Percentiles rank a stretch among this genome's conserved stretches.
phyloP scores from a whole-genome alignment of 2,888 invertebrate genomes.

The Papilio elwesi region DNA sequence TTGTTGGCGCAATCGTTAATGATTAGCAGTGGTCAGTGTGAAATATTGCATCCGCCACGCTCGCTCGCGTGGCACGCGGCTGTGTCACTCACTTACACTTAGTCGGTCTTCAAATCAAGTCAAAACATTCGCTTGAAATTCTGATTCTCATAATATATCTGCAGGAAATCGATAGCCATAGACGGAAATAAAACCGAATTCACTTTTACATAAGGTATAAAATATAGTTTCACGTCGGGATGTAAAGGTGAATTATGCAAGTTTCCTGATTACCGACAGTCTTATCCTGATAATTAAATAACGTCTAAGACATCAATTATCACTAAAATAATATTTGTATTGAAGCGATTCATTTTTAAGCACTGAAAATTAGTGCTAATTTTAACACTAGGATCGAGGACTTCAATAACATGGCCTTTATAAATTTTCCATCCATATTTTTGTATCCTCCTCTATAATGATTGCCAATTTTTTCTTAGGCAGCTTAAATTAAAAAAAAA shows the following conservation, averaged over 20 bases:
- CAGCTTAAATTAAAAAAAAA: no score
- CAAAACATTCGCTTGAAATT: conserved; percentile 4
- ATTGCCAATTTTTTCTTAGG: neutral
- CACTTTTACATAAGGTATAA: neutral
- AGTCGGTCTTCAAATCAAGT: conserved; percentile 27
- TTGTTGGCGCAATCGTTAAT: conserved; percentile 70
- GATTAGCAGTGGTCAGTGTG: conserved; percentile 77
- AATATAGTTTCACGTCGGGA: neutral
- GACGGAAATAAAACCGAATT: neutral
- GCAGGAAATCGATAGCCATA: neutral
- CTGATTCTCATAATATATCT: neutral
- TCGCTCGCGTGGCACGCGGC: conserved; percentile 69
- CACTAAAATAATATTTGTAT: neutral
- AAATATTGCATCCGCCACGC: conserved; percentile 75
- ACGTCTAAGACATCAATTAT: neutral
- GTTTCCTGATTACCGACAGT: neutral
- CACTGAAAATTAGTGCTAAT: no score
- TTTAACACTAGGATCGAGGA: no score
- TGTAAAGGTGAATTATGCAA: neutral
- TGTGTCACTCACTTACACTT: conserved; percentile 55
- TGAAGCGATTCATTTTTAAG: no score
- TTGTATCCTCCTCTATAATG: neutral
- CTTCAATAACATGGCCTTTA: no score
- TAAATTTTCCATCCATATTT: neutral
- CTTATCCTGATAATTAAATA: neutral